phyloP scores from a whole-genome alignment of 2,113 vertebrate species.

The Passer domesticus region DNA sequence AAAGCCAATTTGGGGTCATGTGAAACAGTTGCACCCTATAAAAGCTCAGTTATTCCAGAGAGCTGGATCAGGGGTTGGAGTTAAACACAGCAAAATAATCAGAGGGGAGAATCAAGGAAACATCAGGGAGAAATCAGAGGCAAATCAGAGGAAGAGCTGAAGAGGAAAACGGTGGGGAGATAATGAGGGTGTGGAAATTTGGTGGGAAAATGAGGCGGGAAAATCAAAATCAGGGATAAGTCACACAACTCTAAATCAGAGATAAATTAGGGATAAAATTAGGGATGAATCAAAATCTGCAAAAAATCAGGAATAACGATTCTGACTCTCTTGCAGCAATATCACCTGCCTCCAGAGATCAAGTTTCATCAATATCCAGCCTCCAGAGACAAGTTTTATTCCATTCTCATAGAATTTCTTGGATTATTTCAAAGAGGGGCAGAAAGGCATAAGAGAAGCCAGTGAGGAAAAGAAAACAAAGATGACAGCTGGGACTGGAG shows the following conservation, averaged over 20 bases:
- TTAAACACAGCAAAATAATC: background rate
- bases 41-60: background rate
- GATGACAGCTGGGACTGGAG: background rate
- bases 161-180: background rate
- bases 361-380: background rate
- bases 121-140: background rate
- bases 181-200: background rate
- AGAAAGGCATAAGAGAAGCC: background rate
- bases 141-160: background rate
- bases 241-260: background rate
- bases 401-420: background rate
- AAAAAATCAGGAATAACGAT: background rate
- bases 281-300: background rate
- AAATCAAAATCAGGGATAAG: background rate
- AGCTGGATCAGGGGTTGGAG: background rate
- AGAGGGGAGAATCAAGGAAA: background rate
- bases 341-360: background rate
- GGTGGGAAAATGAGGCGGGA: rapidly evolving
- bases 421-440: background rate
- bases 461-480: background rate
- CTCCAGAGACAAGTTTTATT: background rate
- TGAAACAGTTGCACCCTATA: background rate
- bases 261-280: background rate
- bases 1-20: background rate
- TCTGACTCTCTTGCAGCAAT: background rate